These are phyloP conservation scores for Thysanoteuthis rhombus DNA, from an alignment of 2,888 invertebrate species.

Conservation along the genomic window DNA sequence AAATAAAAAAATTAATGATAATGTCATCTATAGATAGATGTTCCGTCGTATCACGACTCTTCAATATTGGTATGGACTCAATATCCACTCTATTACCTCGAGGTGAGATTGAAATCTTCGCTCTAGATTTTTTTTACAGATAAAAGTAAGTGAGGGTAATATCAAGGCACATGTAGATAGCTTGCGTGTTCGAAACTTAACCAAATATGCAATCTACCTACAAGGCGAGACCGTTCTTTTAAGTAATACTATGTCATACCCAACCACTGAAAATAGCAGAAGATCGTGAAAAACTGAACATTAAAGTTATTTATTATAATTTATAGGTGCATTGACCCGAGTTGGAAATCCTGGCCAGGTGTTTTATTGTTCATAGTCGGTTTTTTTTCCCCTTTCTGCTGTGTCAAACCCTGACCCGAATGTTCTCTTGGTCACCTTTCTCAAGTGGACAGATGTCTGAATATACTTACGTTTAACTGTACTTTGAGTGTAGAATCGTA, in stretches of 20 bases:
- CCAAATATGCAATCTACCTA: background rate
- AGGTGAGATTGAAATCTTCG: too few species aligned
- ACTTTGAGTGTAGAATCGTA: background rate
- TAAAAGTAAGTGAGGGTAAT: too few species aligned
- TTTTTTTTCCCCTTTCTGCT: background rate
- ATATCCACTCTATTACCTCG: too few species aligned
- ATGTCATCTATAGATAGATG: too few species aligned
- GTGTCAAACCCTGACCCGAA: background rate
- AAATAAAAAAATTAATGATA: too few species aligned
- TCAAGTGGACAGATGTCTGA: background rate
- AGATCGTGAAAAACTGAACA: background rate
- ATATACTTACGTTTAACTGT: background rate
- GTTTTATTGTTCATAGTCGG: background rate
- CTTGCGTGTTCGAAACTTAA: too few species aligned
- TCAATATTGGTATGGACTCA: too few species aligned
- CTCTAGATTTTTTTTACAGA: too few species aligned
- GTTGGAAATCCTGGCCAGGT: background rate
- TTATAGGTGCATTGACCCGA: background rate
- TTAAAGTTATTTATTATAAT: slow-evolving; percentile 1
- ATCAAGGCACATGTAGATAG: too few species aligned
- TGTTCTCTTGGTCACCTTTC: background rate
- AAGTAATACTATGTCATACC: background rate
- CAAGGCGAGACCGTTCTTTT: background rate
- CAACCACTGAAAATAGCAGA: background rate
- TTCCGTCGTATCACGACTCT: too few species aligned